Conservation (phyloP, 1,140 invertebrate genomes). For the Antheraea mylitta region DNA sequence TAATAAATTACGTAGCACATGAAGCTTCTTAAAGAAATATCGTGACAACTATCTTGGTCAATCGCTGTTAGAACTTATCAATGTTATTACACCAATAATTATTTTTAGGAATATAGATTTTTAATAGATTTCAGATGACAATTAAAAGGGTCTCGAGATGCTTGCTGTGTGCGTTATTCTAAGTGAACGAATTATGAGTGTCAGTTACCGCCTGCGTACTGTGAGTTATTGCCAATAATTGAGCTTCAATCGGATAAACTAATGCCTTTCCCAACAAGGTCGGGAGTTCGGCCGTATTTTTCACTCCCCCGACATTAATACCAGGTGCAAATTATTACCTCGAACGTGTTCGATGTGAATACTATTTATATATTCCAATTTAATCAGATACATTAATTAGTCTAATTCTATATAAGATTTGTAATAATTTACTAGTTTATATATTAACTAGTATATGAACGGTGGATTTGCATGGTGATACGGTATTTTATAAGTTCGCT, state of each 20-base stretch:
- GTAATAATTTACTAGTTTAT: background rate
- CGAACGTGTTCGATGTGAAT: background rate
- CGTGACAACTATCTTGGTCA: too few relatives aligned
- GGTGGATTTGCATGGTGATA: too few relatives aligned
- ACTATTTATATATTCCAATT: slow-evolving; percentile 2
- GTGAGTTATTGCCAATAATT: slow-evolving; percentile 9
- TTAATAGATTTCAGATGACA: background rate
- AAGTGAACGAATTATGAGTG: background rate
- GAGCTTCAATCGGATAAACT: slow-evolving; percentile 7
- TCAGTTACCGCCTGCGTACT: background rate
- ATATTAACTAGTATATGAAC: too few relatives aligned
- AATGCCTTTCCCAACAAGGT: slow-evolving; percentile 1
- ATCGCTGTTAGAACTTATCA: too few relatives aligned
- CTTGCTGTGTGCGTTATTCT: background rate
- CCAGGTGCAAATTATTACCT: background rate
- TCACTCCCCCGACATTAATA: slow-evolving; percentile 1
- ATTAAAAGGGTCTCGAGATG: background rate
- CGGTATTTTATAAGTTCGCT: too few relatives aligned
- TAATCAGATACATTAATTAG: background rate
- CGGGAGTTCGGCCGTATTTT: background rate
- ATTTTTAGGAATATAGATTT: too few relatives aligned
- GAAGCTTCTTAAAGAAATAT: too few relatives aligned
- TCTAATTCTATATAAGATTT: background rate
- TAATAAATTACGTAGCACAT: too few relatives aligned
- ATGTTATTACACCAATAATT: too few relatives aligned